Evolutionary conservation across 2,797 vertebrate genomes (phyloP).

Genomic region (Hydrolagus colliei): DNA sequence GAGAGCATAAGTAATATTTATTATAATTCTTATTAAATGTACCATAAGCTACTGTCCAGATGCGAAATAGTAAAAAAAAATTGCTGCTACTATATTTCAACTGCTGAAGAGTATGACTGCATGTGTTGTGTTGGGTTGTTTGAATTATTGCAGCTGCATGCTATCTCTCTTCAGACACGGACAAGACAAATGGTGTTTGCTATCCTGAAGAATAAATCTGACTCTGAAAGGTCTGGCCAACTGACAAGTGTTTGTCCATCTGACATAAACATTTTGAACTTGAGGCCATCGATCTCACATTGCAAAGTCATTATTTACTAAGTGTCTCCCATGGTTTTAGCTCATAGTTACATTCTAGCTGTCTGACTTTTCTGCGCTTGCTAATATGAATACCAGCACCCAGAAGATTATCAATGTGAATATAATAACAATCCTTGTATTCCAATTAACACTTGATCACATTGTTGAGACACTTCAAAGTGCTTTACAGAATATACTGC

Average conservation of each 20-base stretch:
- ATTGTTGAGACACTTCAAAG: too few species aligned
- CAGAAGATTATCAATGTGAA: slow-evolving; percentile 33
- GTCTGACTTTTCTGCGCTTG: slow-evolving; percentile 47
- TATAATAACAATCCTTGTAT: too few species aligned
- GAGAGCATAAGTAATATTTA: neutral
- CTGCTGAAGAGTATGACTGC: slow-evolving; percentile 12
- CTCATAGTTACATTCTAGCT: slow-evolving; percentile 48
- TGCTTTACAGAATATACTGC: too few species aligned
- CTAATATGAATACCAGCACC: slow-evolving; percentile 43
- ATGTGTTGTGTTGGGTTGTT: slow-evolving; percentile 32
- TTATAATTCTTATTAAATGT: slow-evolving; percentile 3
- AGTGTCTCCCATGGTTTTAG: slow-evolving; percentile 44
- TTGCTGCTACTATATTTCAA: slow-evolving; percentile 13
- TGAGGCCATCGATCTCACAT: slow-evolving; percentile 51
- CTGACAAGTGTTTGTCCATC: slow-evolving; percentile 82
- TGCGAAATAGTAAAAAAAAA: slow-evolving; percentile 21
- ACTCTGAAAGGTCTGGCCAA: slow-evolving; percentile 60
- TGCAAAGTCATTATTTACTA: slow-evolving; percentile 59
- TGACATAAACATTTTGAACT: slow-evolving; percentile 70
- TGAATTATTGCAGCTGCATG: slow-evolving; percentile 49
- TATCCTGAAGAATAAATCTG: slow-evolving; percentile 75
- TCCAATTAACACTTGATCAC: too few species aligned
- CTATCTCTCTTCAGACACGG: slow-evolving; percentile 52
- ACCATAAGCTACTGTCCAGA: slow-evolving; percentile 1
- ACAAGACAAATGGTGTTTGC: slow-evolving; percentile 67